These are phyloP conservation scores for Orius laevigatus DNA, from an alignment of 1,140 invertebrate species.

Conservation along the genomic window DNA sequence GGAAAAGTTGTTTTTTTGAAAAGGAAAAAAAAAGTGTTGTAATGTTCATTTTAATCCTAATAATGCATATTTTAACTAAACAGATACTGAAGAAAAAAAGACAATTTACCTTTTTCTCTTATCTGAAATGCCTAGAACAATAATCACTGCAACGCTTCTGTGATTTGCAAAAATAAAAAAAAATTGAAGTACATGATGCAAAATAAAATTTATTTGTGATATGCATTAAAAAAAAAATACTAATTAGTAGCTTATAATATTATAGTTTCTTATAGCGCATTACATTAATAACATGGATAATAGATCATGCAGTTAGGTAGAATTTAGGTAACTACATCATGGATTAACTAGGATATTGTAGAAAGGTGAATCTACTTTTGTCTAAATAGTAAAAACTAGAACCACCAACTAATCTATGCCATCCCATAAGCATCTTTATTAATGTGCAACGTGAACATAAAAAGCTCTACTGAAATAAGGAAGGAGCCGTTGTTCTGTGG, in stretches of 20 bases:
- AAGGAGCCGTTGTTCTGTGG: too few relatives aligned
- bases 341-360: slow-evolving; percentile 9
- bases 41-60: background rate
- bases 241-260: slow-evolving; percentile 14
- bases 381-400: slow-evolving; percentile 6
- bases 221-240: slow-evolving; percentile 12
- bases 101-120: background rate
- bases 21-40: slow-evolving; percentile 4
- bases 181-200: slow-evolving; percentile 1
- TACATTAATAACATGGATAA: slow-evolving; percentile 11
- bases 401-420: slow-evolving; percentile 13
- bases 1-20: background rate
- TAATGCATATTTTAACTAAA: background rate
- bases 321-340: slow-evolving; percentile 9
- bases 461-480: too few relatives aligned
- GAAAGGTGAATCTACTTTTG: background rate
- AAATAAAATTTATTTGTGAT: slow-evolving; percentile 10
- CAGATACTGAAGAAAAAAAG: background rate
- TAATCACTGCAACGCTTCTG: slow-evolving; percentile 11
- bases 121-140: slow-evolving; percentile 14
- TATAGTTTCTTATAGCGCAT: slow-evolving; percentile 8
- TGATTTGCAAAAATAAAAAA: slow-evolving; percentile 12
- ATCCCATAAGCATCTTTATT: slow-evolving; percentile 5
- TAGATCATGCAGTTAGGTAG: slow-evolving; percentile 11
- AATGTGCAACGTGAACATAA: background rate